Percentiles rank a stretch among this genome's conserved stretches.
Evolutionary conservation across 2,113 vertebrate genomes (phyloP).

Genomic region (Laticauda laticaudata): DNA sequence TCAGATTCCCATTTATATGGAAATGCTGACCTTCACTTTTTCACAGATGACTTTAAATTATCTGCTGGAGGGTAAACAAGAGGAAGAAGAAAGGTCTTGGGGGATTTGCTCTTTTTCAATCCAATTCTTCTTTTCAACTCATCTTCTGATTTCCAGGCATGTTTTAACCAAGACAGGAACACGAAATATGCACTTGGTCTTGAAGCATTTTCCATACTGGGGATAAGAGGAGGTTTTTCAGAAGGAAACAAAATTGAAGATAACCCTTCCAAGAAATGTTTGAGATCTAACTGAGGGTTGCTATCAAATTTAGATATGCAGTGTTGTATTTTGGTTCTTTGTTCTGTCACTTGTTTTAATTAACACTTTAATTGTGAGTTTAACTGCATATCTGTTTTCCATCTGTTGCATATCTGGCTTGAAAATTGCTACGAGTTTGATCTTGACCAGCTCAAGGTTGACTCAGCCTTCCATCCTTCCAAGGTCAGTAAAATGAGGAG

Average conservation of each 20-base stretch:
- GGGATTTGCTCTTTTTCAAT: rapidly evolving
- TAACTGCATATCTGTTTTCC: neutral
- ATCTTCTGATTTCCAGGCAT: neutral
- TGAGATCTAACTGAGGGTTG: neutral
- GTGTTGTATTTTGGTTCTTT: neutral
- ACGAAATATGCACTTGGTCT: rapidly evolving
- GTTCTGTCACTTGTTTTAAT: neutral
- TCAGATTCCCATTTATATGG: conserved; percentile 29
- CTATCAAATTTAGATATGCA: neutral
- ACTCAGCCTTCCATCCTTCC: neutral
- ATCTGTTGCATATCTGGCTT: neutral
- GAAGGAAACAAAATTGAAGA: neutral
- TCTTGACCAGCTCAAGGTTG: too few species aligned
- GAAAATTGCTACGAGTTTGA: neutral
- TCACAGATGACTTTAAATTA: neutral
- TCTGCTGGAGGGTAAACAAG: neutral
- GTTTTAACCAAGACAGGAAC: rapidly evolving
- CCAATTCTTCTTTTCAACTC: neutral
- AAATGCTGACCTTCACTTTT: conserved; percentile 54
- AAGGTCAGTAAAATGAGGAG: neutral
- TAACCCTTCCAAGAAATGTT: neutral
- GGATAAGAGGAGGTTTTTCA: neutral
- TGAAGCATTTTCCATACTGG: rapidly evolving
- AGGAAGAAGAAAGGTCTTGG: neutral
- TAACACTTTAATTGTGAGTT: neutral